Base-by-base conservation (phyloP, 2,113 vertebrate genomes). In the Datnioides undecimradiatus region DNA sequence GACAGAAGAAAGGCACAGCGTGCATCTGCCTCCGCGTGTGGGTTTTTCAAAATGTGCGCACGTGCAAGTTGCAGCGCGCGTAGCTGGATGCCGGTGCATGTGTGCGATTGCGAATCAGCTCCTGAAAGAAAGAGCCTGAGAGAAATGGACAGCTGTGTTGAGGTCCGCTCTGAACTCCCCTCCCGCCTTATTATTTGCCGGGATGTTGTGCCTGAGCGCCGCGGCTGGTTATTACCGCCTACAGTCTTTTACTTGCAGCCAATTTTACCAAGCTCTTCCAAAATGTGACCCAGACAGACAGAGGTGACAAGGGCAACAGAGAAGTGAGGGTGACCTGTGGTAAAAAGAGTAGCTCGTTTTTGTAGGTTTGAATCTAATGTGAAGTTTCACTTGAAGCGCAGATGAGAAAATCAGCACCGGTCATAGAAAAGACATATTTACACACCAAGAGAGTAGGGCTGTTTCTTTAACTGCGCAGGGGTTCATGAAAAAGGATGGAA, bases 211-310 rank as follows among this genome's bases (percentile, higher is more conserved):
- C 38, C 52, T 54, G 46, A 83, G 64, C 14, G 8, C 43, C 43
- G 36, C 27, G 29, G 27, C 43, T 58, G 54, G 38, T 83, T 81
- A 70, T 80, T 71, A 79, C 72, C 67, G 27, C 72, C 66, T 59
- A 69, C 51, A 57, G 75, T 66, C 58, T 27, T 73, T 80, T 74
- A 49, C 70, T 73, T 59, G 33, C 25, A 17, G 43, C 64, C 60
- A 75, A 17, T 86, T 80, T 79, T 25, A 46, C 66, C 6, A 29
- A 65, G 46, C 14, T 69, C 41, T 58, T 63, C 41, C 69, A 75
- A 60, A 83, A 67, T 25, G 19, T 54, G 65, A 59, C 57, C 75
- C 49, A 29, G 17, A 65, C 46, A 25, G 14, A 33, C n/a, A 60
- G n/a, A 51, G 72, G 41, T 62, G 70, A 55, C 1, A 5, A 73